Conservation (phyloP, 2,113 vertebrate species). For the Vimba vimba region DNA sequence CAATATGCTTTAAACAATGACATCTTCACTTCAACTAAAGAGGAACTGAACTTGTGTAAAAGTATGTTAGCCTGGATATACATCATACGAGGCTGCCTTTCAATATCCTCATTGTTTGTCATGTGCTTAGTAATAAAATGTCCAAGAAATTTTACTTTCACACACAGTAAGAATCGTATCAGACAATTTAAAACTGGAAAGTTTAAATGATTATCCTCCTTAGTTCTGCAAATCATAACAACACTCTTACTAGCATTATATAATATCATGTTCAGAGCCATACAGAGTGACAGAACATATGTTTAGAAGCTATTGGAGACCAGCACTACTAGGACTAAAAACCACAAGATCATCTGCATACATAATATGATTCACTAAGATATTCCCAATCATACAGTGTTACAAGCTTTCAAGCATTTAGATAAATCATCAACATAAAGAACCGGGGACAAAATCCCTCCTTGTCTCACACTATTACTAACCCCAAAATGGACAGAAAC, state of each 20-base stretch:
- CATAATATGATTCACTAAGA: neutral
- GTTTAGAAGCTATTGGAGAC: neutral
- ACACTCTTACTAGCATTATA: neutral
- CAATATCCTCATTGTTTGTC: too few relatives aligned
- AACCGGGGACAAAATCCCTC: neutral
- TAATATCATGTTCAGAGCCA: neutral
- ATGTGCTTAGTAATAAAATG: too few relatives aligned
- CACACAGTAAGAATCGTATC: too few relatives aligned
- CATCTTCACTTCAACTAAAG: too few relatives aligned
- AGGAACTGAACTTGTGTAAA: too few relatives aligned
- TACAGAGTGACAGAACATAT: neutral
- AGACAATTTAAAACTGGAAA: neutral
- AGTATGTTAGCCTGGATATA: too few relatives aligned
- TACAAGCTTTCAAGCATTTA: neutral
- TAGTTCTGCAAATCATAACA: neutral
- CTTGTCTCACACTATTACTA: neutral
- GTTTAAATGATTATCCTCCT: neutral
- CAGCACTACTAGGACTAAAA: neutral
- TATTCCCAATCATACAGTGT: neutral
- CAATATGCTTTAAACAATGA: too few relatives aligned
- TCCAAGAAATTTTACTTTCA: too few relatives aligned
- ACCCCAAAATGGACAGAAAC: neutral
- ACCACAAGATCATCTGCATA: conserved; percentile 6
- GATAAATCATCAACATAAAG: neutral
- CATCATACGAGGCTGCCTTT: too few relatives aligned